Base-by-base conservation (phyloP, 2,888 invertebrate genomes). In the Hypsopygia costalis region DNA sequence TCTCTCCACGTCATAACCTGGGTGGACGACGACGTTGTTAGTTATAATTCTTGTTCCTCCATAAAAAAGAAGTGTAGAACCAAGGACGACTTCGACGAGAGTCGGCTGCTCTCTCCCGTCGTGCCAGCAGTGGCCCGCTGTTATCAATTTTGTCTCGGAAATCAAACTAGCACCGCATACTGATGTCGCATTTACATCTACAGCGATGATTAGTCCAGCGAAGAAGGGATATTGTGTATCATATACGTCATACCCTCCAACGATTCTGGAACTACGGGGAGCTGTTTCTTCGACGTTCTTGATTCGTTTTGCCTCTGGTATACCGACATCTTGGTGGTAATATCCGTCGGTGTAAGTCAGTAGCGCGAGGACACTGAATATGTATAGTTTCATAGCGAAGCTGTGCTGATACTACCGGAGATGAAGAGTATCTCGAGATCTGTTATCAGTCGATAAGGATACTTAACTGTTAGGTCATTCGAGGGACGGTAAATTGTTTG, bases 81-180 rank as follows among this genome's bases (percentile, higher is more conserved):
- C 55, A 1, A 52, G 41, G 0, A 52, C 50, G 0, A 52, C 47
- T 11, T 25, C 34, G 11, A 52, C 37, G 3, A 10, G 6, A 0
- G 1, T 1, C 0, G 48, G 48, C n/a, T 37, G 40, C 7, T 39
- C 21, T 3, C 9, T 11, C 16, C 51, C 49, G 35, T 49, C 49
- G 25, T 9, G 21, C 47, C 46, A 49, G 36, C 51, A 51, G 27
- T 51, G 49, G 6, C 49, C 51, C 5, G 51, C 51, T 1, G 50
- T 55, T 6, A 51, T 34, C 1, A 49, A 22, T 28, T 58, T 61
- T 11, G 55, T 55, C 41, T 53, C 50, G 25, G 53, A 42, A 1
- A 52, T 41, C 31, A 82, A 68, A 31, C 72, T 71, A 1, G 47
- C 44, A 0, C 57, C 58, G 35, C 52, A 54, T 6, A 62, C 53